Percentiles rank a stretch among this genome's conserved stretches.
These are phyloP conservation scores for Oncorhynchus keta DNA, from an alignment of 2,113 vertebrate species.

Conservation along the genomic window DNA sequence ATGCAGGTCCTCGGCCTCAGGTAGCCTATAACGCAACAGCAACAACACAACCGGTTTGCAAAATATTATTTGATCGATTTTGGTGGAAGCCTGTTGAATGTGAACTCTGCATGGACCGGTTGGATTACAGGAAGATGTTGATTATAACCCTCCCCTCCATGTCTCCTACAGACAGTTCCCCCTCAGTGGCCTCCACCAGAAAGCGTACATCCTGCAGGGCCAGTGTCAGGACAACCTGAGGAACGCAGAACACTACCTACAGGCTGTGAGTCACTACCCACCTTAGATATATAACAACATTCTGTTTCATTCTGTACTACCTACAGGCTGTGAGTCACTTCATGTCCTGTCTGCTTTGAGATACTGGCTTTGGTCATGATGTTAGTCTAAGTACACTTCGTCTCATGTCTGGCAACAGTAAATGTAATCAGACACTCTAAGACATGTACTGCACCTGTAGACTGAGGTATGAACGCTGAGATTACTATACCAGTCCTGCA, in stretches of 20 bases:
- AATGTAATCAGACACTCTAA: too few species aligned
- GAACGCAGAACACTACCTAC: conserved; percentile 53
- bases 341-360: too few species aligned
- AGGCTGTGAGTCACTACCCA: conserved; percentile 59
- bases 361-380: too few species aligned
- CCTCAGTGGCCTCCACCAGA: conserved; percentile 48
- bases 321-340: too few species aligned
- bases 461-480: too few species aligned
- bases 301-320: too few species aligned
- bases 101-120: conserved; percentile 62
- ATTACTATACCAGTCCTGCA: too few species aligned
- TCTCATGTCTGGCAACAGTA: too few species aligned
- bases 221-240: conserved; percentile 68
- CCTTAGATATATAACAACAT: background rate
- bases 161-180: conserved; percentile 39
- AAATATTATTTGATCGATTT: conserved; percentile 30
- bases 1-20: too few species aligned
- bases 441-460: too few species aligned
- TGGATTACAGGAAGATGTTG: conserved; percentile 58
- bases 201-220: conserved; percentile 43
- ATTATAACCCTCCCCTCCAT: conserved; percentile 9
- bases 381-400: too few species aligned
- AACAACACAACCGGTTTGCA: background rate
- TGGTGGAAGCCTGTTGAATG: conserved; percentile 7
- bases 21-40: background rate